Base-by-base conservation (phyloP, 35 echinoderm and acorn worm species). In the Diadema setosum region DNA sequence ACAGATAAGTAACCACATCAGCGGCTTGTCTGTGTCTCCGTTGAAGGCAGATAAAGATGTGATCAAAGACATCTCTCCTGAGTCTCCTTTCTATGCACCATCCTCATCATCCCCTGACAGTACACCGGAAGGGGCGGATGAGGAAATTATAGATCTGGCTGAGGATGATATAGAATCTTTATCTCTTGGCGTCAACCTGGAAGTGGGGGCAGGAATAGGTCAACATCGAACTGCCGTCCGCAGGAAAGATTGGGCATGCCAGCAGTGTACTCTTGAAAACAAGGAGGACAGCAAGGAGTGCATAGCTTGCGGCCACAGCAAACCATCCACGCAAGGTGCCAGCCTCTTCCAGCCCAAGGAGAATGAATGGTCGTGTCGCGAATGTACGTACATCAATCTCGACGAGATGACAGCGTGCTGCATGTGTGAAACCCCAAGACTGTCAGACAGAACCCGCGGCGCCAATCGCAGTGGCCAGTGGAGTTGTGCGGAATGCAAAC, bases 341-440 rank as follows among this genome's bases (percentile, higher is more conserved):
- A 81, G 75, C 44, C 46, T 58, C 26, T 82, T 83, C 21, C 41
- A 60, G 30, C 90, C 90, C 5, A 63, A 58, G 46, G 81, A 84
- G 36, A 75, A 84, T 46, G 94, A 87, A 42, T 97, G 95, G 95
- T 42, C 91, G 20, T 97, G 95, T 65, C 65, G 35, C 41, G 55
- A 84, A 14, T 97, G 95, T 70, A 97, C 95, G 9, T 91, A 90
- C 85, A 84, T 82, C 40, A 97, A 97, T 64, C 40, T 84, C 0
- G 73, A 81, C 35, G 43, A 42, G 6, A 73, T 91, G 26, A 84
- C 58, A 2, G 70, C 46, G 8, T 94, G 95, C 46, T 86, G 85
- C 46, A 87, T 97, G 45, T 97, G 95, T 42, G 61, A 64, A 40
- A 76, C 67, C 27, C 65, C 69, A 58, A 21, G 80, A 35, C 50